Evolutionary conservation across 2,888 invertebrate species (phyloP).

Genomic region (Melitaea athalia): DNA sequence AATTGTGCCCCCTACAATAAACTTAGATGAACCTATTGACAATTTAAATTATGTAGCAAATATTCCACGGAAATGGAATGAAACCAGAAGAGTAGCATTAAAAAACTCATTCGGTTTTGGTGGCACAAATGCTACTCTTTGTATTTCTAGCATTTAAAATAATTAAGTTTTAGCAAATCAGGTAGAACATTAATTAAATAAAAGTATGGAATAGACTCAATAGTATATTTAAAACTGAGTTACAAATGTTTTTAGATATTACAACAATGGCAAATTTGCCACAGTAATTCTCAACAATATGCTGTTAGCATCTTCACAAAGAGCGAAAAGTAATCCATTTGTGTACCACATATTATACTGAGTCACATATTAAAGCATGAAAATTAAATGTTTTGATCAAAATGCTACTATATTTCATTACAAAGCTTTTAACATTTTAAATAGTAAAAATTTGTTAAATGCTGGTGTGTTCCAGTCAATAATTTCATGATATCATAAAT

Average conservation of each 20-base stretch:
- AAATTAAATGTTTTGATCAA: slow-evolving; percentile 78
- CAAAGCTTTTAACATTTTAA: slow-evolving; percentile 77
- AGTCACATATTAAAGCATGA: slow-evolving; percentile 75
- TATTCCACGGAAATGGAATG: slow-evolving; percentile 82
- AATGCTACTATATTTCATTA: slow-evolving; percentile 75
- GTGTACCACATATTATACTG: slow-evolving; percentile 70
- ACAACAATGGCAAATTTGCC: slow-evolving; percentile 70
- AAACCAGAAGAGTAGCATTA: slow-evolving; percentile 86
- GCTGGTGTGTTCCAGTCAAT: slow-evolving; percentile 73
- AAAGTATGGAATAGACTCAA: slow-evolving; percentile 58
- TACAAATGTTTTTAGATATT: slow-evolving; percentile 75
- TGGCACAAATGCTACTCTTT: slow-evolving; percentile 96
- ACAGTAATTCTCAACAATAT: slow-evolving; percentile 63
- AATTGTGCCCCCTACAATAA: slow-evolving; percentile 92
- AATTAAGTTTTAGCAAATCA: not conserved
- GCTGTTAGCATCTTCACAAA: slow-evolving; percentile 63
- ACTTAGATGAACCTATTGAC: slow-evolving; percentile 88
- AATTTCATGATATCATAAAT: slow-evolving; percentile 45
- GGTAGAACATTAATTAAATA: slow-evolving; percentile 49
- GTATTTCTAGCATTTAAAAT: slow-evolving; percentile 70
- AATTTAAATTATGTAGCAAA: slow-evolving; percentile 88
- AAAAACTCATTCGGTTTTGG: slow-evolving; percentile 99
- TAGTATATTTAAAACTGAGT: slow-evolving; percentile 81
- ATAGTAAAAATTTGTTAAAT: slow-evolving; percentile 77
- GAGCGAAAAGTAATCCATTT: slow-evolving; percentile 65